Evolutionary conservation across 2,888 invertebrate species (phyloP), one percentile per base, ranked within the genome.

Genomic region (Erebia ligea): DNA sequence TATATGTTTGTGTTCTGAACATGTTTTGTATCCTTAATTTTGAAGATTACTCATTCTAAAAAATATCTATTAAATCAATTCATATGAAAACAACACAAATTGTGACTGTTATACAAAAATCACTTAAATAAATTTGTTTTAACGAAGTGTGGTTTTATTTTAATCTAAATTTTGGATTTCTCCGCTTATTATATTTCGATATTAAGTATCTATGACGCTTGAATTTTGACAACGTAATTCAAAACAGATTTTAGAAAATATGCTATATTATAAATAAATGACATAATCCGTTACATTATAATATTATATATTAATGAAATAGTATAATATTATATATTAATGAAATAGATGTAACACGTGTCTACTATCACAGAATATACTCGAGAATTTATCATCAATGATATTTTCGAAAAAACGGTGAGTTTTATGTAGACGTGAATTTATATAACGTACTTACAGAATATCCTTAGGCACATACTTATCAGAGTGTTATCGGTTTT

Each of bases 331-430:
- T 17, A 54, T 58, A 83, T 79, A 79, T 84, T 83, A 84, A 87
- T 88, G 86, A 85, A 86, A 84, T 86, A 87, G 90, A 87, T 92
- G 91, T 89, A 91, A 90, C 90, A 91, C 90, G 87, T 17, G 59
- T 89, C 92, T 92, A 92, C 90, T 93, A 93, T 93, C 92, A 93
- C 92, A 93, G 92, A 92, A 89, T 91, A 88, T 90, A 89, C 87
- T 34, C 34, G 34, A 34, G 34, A 34, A 34, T 34, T 34, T 34
- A 34, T 34, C 34, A 34, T 34, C 34, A 34, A 34, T 34, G 34
- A 34, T 63, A 90, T 89, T 88, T 77, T 90, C 86, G 80, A 89
- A 86, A 87, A 84, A 82, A 84, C 82, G 84, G 82, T 84, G 81
- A 77, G 85, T 84, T 83, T 80, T 82, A 82, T 81, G 81, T 79